phyloP scores from a whole-genome alignment of 1,140 invertebrate species.

The Leptestheria dahalacensis region DNA sequence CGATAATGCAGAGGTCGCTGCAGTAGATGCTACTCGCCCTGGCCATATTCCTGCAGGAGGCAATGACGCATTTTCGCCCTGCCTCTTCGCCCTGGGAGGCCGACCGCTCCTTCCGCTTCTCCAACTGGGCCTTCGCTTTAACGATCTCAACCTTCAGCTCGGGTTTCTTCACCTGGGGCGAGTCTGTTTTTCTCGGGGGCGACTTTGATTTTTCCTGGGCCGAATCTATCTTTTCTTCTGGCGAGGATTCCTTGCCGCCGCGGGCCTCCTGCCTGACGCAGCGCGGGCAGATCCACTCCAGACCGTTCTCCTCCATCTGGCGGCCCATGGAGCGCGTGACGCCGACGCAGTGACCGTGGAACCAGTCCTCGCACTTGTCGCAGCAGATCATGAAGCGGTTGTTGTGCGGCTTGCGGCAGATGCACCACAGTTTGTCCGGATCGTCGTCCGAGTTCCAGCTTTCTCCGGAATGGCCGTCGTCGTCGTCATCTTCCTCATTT shows the following conservation, averaged over 20 bases:
- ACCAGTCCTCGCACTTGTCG: constrained; percentile 92
- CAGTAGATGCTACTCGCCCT: constrained; percentile 62
- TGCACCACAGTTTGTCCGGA: constrained; percentile 86
- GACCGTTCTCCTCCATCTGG: constrained; percentile 74
- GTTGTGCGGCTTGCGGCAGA: constrained; percentile 86
- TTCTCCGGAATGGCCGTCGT: constrained; percentile 34
- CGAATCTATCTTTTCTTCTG: background rate
- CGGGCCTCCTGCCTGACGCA: constrained; percentile 32
- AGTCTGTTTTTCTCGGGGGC: background rate
- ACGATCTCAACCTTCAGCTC: background rate
- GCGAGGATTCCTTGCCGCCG: background rate
- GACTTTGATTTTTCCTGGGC: background rate
- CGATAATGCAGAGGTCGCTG: constrained; percentile 67
- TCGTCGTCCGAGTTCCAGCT: constrained; percentile 70
- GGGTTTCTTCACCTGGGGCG: background rate
- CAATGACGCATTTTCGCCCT: constrained; percentile 16
- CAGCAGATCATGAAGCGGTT: constrained; percentile 97
- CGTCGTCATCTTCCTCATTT: constrained; percentile 32
- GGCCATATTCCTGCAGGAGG: constrained; percentile 28
- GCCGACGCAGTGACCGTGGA: constrained; percentile 88
- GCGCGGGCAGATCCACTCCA: constrained; percentile 80
- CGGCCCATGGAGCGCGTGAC: constrained; percentile 78
- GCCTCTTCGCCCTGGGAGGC: background rate
- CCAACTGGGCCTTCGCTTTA: background rate
- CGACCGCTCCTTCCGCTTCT: background rate